phyloP scores from a whole-genome alignment of 30 jellyfish, hydroid and myxozoan species.

The Aurelia sp. region DNA sequence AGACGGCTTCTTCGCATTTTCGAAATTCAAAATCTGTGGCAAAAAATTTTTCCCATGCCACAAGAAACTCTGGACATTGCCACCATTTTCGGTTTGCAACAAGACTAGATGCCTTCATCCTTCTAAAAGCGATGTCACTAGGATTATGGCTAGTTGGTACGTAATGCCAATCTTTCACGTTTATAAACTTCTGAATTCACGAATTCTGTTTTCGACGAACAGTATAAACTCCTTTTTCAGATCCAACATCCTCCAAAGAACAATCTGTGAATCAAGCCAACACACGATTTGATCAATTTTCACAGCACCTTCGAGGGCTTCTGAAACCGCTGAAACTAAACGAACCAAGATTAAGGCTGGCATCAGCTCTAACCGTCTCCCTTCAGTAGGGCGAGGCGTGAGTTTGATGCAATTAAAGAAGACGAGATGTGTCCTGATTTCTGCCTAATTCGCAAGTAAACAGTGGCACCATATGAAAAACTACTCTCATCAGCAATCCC shows the following conservation, averaged over 20 bases:
- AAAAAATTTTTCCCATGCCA: too few species aligned
- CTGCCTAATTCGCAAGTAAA: not conserved
- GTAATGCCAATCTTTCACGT: slow-evolving; percentile 16
- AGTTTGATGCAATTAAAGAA: slow-evolving; percentile 5
- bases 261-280: not conserved
- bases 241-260: too few species aligned
- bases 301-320: not conserved
- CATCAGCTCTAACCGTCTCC: not conserved
- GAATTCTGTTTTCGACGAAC: slow-evolving; percentile 27
- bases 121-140: too few species aligned
- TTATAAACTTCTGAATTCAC: not conserved
- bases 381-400: slow-evolving; percentile 8
- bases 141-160: too few species aligned
- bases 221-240: not conserved
- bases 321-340: not conserved
- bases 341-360: not conserved
- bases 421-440: not conserved
- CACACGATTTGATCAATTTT: not conserved
- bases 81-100: slow-evolving; percentile 15
- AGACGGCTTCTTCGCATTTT: too few species aligned
- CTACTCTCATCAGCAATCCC: too few species aligned
- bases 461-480: too few species aligned
- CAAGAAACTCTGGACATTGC: not conserved
- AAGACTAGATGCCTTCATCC: too few species aligned
- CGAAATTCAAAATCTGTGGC: too few species aligned